Conservation (phyloP, 2,113 vertebrate species). For the Campylomormyrus tamandua region DNA sequence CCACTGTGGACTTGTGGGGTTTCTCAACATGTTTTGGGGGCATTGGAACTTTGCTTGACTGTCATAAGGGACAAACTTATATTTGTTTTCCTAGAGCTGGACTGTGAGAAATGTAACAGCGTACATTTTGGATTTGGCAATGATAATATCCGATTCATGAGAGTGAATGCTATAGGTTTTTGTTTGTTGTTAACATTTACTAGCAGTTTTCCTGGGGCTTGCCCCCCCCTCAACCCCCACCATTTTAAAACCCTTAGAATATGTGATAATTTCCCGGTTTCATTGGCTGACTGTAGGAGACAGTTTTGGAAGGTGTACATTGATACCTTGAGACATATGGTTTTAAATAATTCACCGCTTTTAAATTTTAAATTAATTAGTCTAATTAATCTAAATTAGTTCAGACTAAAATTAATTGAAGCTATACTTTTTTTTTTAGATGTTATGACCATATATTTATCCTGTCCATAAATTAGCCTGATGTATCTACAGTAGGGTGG, state of each 20-base stretch:
- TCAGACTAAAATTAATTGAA: not conserved
- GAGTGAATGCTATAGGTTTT: not conserved
- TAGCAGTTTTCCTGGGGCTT: not conserved
- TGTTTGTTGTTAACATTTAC: not conserved
- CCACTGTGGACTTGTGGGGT: not conserved
- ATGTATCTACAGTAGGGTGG: not conserved
- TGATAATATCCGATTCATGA: not conserved
- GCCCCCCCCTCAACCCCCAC: not conserved
- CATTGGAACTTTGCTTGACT: not conserved
- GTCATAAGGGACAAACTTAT: not conserved
- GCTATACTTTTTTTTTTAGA: not conserved
- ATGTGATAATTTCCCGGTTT: not conserved
- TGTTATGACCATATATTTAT: not conserved
- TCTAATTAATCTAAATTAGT: constrained; percentile 5
- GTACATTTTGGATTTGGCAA: not conserved
- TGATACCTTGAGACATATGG: constrained; percentile 2
- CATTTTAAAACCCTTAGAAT: not conserved
- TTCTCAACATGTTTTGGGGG: not conserved
- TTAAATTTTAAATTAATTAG: constrained; percentile 1
- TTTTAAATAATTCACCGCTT: constrained; percentile 6
- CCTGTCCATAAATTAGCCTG: not conserved
- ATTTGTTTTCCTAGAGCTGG: not conserved
- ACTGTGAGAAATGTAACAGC: not conserved
- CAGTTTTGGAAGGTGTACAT: not conserved
- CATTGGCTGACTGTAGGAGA: not conserved